Evolutionary conservation across 2,113 vertebrate genomes (phyloP).

Genomic region (Chauna torquata): DNA sequence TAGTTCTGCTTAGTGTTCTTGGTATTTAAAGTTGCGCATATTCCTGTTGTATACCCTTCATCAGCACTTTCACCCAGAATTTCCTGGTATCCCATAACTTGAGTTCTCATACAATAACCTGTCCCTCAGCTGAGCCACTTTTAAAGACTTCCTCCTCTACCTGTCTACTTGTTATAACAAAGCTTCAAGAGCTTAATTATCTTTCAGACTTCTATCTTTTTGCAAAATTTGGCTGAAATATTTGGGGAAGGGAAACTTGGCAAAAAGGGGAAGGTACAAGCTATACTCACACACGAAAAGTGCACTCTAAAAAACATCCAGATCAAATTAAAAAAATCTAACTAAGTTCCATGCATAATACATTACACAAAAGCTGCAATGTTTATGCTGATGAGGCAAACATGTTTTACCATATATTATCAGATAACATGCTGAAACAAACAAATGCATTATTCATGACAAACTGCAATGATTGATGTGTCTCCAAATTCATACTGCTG

Average conservation of each 20-base stretch:
- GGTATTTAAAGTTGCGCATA: not conserved
- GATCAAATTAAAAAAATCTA: not conserved
- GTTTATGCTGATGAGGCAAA: not conserved
- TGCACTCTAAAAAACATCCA: not conserved
- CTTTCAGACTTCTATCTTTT: not conserved
- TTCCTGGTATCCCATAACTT: not conserved
- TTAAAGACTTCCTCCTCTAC: not conserved
- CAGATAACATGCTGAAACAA: constrained; percentile 37
- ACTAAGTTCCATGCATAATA: not conserved
- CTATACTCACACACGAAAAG: not conserved
- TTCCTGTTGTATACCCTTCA: not conserved
- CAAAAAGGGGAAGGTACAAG: not conserved
- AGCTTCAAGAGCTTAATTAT: not conserved
- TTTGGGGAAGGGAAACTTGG: not conserved
- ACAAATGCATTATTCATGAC: constrained; percentile 66
- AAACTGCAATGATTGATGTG: constrained; percentile 45
- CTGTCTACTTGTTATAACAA: not conserved
- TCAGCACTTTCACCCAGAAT: not conserved
- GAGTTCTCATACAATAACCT: not conserved
- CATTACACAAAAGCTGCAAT: not conserved
- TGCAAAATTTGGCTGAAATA: not conserved
- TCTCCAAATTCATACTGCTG: constrained; percentile 18
- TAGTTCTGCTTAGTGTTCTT: not conserved
- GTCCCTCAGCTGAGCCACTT: not conserved
- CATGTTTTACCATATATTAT: not conserved